These are phyloP conservation scores for Keiferia lycopersicella DNA, from an alignment of 2,888 invertebrate species.

Conservation along the genomic window DNA sequence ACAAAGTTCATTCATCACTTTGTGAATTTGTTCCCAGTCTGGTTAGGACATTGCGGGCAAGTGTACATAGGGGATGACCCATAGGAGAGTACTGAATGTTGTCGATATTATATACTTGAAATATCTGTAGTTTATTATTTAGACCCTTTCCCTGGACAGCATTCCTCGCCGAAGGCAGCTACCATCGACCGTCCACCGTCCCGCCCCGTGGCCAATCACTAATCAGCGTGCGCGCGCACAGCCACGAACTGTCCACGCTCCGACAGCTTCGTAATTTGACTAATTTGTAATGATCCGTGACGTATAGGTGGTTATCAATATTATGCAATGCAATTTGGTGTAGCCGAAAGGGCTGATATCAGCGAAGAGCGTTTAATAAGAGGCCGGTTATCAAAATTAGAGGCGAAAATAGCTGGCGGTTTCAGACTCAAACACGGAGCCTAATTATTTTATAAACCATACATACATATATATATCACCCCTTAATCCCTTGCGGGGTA, in stretches of 20 bases:
- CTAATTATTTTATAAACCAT: background rate
- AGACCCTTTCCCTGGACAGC: conserved; percentile 20
- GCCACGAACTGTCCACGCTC: conserved; percentile 30
- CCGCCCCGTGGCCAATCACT: conserved; percentile 55
- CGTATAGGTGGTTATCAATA: background rate
- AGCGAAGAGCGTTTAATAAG: background rate
- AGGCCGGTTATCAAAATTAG: background rate
- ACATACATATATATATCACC: background rate
- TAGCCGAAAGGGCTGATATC: background rate
- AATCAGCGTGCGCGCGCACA: conserved; percentile 43
- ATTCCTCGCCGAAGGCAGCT: conserved; percentile 40
- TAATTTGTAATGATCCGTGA: conserved; percentile 19
- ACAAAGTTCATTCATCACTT: too few relatives aligned
- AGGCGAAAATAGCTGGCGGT: background rate
- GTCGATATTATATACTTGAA: background rate
- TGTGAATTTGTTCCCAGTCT: too few relatives aligned
- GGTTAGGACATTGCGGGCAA: too few relatives aligned
- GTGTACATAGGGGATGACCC: too few relatives aligned
- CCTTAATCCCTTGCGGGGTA: too few relatives aligned
- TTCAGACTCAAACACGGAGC: background rate
- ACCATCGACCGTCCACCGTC: conserved; percentile 41
- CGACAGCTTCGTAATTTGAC: background rate
- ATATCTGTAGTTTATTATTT: background rate
- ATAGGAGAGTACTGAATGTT: too few relatives aligned
- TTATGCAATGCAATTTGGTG: background rate